Evolutionary conservation across 2,888 invertebrate species (phyloP), one percentile per base, ranked within the genome.

Genomic region (Macrosiphum euphorbiae): DNA sequence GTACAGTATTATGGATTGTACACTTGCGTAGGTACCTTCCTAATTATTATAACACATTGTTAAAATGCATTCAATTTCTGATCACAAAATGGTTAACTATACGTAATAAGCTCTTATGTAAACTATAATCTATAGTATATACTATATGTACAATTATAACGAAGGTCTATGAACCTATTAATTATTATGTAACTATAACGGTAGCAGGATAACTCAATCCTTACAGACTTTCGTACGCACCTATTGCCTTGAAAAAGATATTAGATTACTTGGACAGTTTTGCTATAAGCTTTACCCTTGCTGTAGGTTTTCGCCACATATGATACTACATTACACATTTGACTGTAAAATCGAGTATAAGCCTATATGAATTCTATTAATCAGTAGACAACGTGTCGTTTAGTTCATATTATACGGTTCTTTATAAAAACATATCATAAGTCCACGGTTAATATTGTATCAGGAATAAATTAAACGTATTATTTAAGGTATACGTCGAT

Each of bases 251-350:
- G 87, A 41, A 78, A 67, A 88, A 52, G 88, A 47, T 92, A 92
- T 92, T 92, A 44, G 16, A 92, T 92, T 92, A 92, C 92, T 78
- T 52, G n/a, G 41, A 50, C 26, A 41, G 52, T 88, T 88, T 92
- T 78, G 41, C 88, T 92, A 92, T 93, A 89, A 85, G 93, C 84
- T 90, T 55, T 90, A 61, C 47, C 85, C 47, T 28, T 10, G 58
- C 41, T 20, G 85, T 93, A 85, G 35, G 58, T 90, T 90, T 89
- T 90, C 85, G 89, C 35, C 58, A 85, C 35, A 67, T 67, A 52
- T 35, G n/a, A n/a, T 16, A 67, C 20, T 35, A 35, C 16, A 78
- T 35, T 50, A 87, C 41, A 50, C 4, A 92, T 50, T 28, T n/a
- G 26, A 55, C 84, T n/a, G 41, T 55, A 58, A 85, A 85, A 85